Conservation (phyloP, 1,140 invertebrate genomes). For the Orchesella cincta region DNA sequence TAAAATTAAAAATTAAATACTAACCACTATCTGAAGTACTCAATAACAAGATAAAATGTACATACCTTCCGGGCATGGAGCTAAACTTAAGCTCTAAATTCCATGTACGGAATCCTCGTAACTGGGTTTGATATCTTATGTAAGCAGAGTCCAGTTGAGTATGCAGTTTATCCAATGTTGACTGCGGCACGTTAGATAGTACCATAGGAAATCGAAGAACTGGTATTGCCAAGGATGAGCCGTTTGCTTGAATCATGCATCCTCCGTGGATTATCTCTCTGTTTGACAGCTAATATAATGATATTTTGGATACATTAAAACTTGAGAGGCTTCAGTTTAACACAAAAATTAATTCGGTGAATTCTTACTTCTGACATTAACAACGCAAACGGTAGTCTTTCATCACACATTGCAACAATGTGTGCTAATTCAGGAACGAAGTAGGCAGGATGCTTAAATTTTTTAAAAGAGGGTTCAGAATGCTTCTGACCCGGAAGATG, state of each 20-base stretch:
- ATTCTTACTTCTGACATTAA: constrained; percentile 74
- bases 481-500: not conserved
- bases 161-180: constrained; percentile 46
- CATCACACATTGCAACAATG: constrained; percentile 90
- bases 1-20: not conserved
- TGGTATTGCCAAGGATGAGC: constrained; percentile 78
- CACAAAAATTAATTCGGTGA: too few relatives aligned
- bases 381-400: constrained; percentile 85
- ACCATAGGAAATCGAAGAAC: constrained; percentile 71
- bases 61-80: constrained; percentile 30
- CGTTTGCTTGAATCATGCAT: constrained; percentile 85
- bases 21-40: too few relatives aligned
- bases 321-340: too few relatives aligned
- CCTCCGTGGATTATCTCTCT: constrained; percentile 86
- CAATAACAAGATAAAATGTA: too few relatives aligned
- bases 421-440: constrained; percentile 91
- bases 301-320: too few relatives aligned
- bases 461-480: constrained; percentile 56
- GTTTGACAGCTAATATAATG: constrained; percentile 73
- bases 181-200: constrained; percentile 39
- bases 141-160: constrained; percentile 50
- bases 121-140: constrained; percentile 49
- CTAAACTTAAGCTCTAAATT: constrained; percentile 46
- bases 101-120: constrained; percentile 49
- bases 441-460: constrained; percentile 80